Percentiles rank a stretch among this genome's conserved stretches.
Conservation (phyloP, 1,140 invertebrate species). For the Cydia amplana region DNA sequence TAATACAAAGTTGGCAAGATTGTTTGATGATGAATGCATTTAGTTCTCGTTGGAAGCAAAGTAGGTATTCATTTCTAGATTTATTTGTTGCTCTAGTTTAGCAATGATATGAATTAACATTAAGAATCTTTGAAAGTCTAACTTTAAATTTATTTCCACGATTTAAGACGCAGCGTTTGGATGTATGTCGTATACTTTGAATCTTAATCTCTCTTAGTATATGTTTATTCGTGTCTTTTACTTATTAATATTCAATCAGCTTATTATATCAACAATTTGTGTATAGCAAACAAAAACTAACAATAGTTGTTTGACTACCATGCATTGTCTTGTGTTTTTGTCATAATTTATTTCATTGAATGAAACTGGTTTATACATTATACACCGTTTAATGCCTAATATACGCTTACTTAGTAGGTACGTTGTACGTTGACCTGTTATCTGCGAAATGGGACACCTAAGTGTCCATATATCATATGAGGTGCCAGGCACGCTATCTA, state of each 20-base stretch:
- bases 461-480: constrained; percentile 31
- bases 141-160: too few species aligned
- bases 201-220: background rate
- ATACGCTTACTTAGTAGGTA: background rate
- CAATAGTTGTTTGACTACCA: background rate
- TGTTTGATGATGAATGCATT: background rate
- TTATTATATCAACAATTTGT: background rate
- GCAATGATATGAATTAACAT: too few species aligned
- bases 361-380: background rate
- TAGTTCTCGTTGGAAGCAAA: background rate
- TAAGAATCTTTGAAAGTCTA: too few species aligned
- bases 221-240: background rate
- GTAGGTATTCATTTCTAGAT: background rate
- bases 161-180: too few species aligned
- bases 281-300: background rate
- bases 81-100: background rate
- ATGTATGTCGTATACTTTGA: background rate
- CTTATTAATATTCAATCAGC: background rate
- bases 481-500: constrained; percentile 14
- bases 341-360: background rate
- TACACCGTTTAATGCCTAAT: background rate
- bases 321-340: background rate
- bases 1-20: background rate
- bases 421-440: constrained; percentile 17
- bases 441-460: constrained; percentile 31